Base-by-base conservation (phyloP, 2,113 vertebrate genomes). In the Verasper variegatus region DNA sequence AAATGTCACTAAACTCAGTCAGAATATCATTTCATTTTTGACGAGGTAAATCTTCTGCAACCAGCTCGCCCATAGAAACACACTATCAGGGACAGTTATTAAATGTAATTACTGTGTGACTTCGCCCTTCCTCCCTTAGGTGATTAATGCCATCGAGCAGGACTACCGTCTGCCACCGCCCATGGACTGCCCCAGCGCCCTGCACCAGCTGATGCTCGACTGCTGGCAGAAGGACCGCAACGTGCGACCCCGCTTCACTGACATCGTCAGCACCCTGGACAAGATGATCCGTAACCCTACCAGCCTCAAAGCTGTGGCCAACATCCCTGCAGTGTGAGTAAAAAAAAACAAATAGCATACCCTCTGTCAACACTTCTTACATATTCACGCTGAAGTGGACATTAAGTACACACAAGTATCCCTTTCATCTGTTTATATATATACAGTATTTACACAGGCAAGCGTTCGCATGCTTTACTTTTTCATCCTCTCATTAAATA, bases 201-300 rank as follows among this genome's bases (percentile, higher is more conserved):
- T 99, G 47, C 97, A 99, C 90, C 98, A 99, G 91, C 92, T 99
- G 72, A 99, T 99, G 98, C 91, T 99, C 81, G 98, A 99, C 92
- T 99, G 98, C 85, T 99, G 98, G 98, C 98, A 99, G 93, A 99
- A 99, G 92, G 98, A 99, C 92, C 97, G 98, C 66, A 99, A 98
- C 51, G 96, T 96, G 57, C 96, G 98, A 71, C 98, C 98, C 2
- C 97, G 97, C 76, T 99, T 99, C 94, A 87, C 95, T 0, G 98
- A 99, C 92, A 99, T 98, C 7, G 98, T 99, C 92, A 97, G 96
- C 91, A 99, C 98, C 37, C 92, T 99, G 4, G 98, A 99, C 89
- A 99, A 99, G 91, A 98, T 99, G 96, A 99, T 99, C 93, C 97
- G 98, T 78, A 99, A 99, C 89, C 98, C 98, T 4, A 95, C 97